phyloP scores from a whole-genome alignment of 1,140 invertebrate species.

The Panagrolaimus sp. region DNA sequence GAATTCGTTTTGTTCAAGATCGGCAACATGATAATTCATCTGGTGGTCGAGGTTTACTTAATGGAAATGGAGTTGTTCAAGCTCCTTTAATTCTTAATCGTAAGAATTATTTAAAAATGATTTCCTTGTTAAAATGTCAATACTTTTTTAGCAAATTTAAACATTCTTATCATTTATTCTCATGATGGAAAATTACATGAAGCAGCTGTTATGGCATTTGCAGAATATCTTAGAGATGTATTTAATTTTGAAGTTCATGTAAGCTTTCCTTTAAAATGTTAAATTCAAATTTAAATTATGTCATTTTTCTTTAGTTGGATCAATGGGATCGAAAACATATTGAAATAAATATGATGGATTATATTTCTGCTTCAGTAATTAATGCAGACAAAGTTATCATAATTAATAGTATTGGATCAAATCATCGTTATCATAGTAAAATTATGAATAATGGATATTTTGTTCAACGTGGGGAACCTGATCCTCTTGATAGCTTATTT shows the following conservation, averaged over 20 bases:
- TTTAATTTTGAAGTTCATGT: conserved; percentile 53
- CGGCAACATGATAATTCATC: neutral
- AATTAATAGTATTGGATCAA: conserved; percentile 54
- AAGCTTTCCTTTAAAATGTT: conserved; percentile 18
- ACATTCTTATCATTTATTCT: conserved; percentile 52
- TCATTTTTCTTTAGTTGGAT: conserved; percentile 45
- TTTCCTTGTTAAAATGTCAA: neutral
- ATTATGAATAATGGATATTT: conserved; percentile 28
- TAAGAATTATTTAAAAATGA: neutral
- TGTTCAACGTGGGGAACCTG: conserved; percentile 38
- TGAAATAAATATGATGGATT: conserved; percentile 52
- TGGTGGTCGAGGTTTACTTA: neutral
- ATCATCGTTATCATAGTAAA: conserved; percentile 47
- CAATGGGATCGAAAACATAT: conserved; percentile 50
- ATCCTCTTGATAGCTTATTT: conserved; percentile 46
- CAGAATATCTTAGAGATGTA: conserved; percentile 50
- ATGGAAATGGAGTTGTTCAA: neutral
- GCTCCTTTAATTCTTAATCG: conserved; percentile 7
- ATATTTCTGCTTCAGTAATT: conserved; percentile 53
- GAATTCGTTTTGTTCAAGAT: conserved; percentile 16
- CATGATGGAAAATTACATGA: conserved; percentile 54
- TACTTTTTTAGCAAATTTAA: conserved; percentile 26
- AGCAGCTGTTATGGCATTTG: conserved; percentile 51
- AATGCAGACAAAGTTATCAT: conserved; percentile 56
- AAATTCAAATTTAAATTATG: neutral